A percentile compares a stretch with the other conserved stretches of the same genome.
These are phyloP conservation scores for Hapalemur alaotrensis DNA, from an alignment of 2,797 vertebrate genomes.

Conservation along the genomic window DNA sequence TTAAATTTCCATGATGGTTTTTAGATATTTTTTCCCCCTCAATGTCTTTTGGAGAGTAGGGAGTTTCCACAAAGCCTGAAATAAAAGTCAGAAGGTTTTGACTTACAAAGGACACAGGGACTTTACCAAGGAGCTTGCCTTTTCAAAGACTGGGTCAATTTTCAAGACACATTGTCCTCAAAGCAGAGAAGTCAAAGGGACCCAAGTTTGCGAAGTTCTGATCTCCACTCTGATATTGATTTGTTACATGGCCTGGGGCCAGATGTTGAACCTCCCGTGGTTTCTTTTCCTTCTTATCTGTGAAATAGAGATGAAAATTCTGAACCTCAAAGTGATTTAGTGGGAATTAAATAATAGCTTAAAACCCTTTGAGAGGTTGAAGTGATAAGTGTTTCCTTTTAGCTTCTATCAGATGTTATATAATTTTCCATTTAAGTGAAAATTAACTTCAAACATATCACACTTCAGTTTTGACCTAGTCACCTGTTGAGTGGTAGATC, in stretches of 20 bases:
- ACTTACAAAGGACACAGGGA: constrained; percentile 1
- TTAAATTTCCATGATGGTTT: neutral
- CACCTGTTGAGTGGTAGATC: constrained; percentile 24
- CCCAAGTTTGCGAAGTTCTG: constrained; percentile 30
- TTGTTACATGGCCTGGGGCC: constrained; percentile 2
- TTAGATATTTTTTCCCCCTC: neutral
- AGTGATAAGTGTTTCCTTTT: constrained; percentile 57
- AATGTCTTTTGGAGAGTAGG: neutral
- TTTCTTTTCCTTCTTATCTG: constrained; percentile 57
- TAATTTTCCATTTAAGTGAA: constrained; percentile 63
- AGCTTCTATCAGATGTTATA: constrained; percentile 49
- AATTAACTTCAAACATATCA: constrained; percentile 61
- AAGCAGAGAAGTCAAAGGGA: constrained; percentile 50
- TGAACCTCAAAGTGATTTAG: constrained; percentile 46
- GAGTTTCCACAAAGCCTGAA: constrained; percentile 11
- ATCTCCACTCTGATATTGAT: constrained; percentile 51
- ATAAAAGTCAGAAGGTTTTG: constrained; percentile 50
- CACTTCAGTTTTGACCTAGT: constrained; percentile 38
- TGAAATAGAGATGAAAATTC: constrained; percentile 71
- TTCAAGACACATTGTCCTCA: constrained; percentile 31
- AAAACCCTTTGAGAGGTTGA: constrained; percentile 56
- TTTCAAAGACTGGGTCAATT: constrained; percentile 53
- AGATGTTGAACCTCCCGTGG: constrained; percentile 30
- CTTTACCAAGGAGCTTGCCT: neutral
- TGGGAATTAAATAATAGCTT: constrained; percentile 64